Percentiles rank a stretch among this genome's conserved stretches.
Conservation (phyloP, 2,888 invertebrate species). For the Apamea anceps region DNA sequence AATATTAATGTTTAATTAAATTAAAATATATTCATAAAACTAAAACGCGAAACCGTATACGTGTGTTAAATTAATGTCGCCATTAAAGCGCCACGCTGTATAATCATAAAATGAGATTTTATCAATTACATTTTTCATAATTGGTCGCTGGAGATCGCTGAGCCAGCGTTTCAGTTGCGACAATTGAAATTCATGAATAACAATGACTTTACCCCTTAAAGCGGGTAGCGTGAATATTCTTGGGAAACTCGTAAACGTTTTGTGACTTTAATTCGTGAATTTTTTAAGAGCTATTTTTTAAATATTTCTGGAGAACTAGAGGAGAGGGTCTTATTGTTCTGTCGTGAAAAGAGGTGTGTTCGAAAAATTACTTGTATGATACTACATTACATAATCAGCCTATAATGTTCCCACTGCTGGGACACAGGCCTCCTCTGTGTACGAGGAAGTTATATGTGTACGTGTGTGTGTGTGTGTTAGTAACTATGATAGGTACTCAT, state of each 20-base stretch:
- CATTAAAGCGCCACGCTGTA: no score
- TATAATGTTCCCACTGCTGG: neutral
- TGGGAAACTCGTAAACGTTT: conserved; percentile 49
- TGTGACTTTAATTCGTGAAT: conserved; percentile 37
- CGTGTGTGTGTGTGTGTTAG: no score
- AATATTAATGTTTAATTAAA: no score
- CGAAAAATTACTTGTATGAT: neutral
- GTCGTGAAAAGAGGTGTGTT: neutral
- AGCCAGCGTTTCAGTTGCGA: conserved; percentile 43
- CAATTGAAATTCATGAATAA: conserved; percentile 67
- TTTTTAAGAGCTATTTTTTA: conserved; percentile 34
- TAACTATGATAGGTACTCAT: no score
- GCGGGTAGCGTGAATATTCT: conserved; percentile 52
- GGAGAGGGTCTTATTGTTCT: neutral
- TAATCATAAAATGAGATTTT: conserved; percentile 24
- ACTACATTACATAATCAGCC: neutral
- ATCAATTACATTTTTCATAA: conserved; percentile 60
- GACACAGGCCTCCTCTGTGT: neutral
- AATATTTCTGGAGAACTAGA: neutral
- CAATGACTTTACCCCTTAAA: conserved; percentile 58
- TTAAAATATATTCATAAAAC: no score
- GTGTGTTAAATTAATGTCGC: no score
- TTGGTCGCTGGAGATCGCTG: conserved; percentile 44
- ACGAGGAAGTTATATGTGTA: neutral
- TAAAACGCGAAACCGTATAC: no score